Evolutionary conservation across 2,797 vertebrate genomes (phyloP), one percentile per base, ranked within the genome.

Genomic region (Gallinago solitaria): DNA sequence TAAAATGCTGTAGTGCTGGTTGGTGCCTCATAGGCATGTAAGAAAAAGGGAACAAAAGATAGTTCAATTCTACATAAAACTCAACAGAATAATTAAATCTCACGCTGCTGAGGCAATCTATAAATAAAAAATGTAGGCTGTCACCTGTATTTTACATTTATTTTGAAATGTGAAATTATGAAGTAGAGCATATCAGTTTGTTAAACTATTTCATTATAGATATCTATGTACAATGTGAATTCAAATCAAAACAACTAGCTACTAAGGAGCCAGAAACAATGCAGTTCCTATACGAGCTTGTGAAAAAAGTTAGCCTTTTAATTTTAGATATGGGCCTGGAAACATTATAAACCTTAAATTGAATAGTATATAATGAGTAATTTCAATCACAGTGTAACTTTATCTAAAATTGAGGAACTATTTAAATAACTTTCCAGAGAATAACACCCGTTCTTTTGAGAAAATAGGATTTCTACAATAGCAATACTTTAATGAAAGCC

Each of bases 321-420:
- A 70, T 90, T 93, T 93, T 64, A 91, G 79, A 82, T 74, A 74
- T 9, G n/a, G 45, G 14, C 19, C 39, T 82, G 45, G 71, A 94
- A 94, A 78, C 33, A 39, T 63, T n/a, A 54, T 54, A 74, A 76
- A 64, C 59, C 4, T 65, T 74, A 78, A 94, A 74, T 20, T 33
- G 41, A 90, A 37, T 51, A 59, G 27, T 73, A 35, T 80, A 67
- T 67, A 86, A 74, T 63, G 45, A 64, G 47, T 88, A 85, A 87
- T 79, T 95, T 64, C n/a, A 84, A 43, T 92, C 68, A 56, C n/a
- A 73, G 41, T 64, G 56, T 63, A 76, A 92, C 59, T 85, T 90
- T 86, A 82, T 81, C 67, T 91, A 53, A 93, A 94, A 92, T 56
- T 68, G 30, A 91, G 76, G 30, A 75, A 61, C 14, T 7, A 13